phyloP scores from a whole-genome alignment of 1,140 invertebrate genomes.

The Drosophila erecta region DNA sequence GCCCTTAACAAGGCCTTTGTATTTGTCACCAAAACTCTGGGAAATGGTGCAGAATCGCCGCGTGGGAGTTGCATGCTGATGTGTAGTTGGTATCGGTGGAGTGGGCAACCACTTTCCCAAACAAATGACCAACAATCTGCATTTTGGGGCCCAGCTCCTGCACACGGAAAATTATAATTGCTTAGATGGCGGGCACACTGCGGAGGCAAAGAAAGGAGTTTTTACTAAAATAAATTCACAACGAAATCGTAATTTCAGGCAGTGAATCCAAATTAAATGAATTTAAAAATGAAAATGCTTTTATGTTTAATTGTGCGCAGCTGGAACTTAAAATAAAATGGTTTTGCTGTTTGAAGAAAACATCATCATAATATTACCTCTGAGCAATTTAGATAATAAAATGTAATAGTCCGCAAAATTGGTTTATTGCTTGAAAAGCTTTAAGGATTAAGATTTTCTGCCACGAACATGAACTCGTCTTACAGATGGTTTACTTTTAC shows the following conservation, averaged over 20 bases:
- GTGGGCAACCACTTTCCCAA: conserved; percentile 39
- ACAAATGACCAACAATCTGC: conserved; percentile 67
- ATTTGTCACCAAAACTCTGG: conserved; percentile 59
- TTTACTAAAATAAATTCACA: neutral
- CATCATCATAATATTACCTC: no score
- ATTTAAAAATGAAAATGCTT: no score
- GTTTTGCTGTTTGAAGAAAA: no score
- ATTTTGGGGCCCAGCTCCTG: conserved; percentile 35
- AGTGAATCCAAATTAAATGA: no score
- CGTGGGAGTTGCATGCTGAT: conserved; percentile 6
- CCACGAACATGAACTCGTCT: conserved; percentile 27
- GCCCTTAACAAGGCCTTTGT: conserved; percentile 56
- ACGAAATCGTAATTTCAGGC: neutral
- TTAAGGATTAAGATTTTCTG: conserved; percentile 14
- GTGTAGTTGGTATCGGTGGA: conserved; percentile 1
- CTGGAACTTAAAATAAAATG: no score
- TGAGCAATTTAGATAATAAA: no score
- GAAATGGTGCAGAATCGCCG: conserved; percentile 32
- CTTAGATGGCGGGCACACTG: conserved; percentile 34
- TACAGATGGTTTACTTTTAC: conserved; percentile 56
- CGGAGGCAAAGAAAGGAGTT: neutral
- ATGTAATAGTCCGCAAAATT: neutral
- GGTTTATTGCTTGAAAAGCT: neutral
- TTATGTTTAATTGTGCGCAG: no score
- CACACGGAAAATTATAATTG: conserved; percentile 59